Evolutionary conservation across 2,888 invertebrate genomes (phyloP).

Genomic region (Drosophila merina): DNA sequence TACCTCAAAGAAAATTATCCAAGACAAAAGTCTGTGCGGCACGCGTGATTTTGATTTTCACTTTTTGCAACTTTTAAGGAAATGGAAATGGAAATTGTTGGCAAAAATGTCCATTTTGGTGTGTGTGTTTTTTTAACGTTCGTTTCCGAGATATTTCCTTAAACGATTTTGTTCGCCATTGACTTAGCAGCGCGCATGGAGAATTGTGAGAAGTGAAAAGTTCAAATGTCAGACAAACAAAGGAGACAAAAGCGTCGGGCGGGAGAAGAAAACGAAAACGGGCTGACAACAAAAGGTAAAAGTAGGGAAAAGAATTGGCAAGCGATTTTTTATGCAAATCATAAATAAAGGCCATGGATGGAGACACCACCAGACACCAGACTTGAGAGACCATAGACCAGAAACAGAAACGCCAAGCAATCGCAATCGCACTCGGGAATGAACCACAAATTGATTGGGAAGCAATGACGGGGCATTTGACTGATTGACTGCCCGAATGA

Average conservation of each 20-base stretch:
- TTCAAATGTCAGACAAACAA: conserved; percentile 80
- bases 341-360: conserved; percentile 73
- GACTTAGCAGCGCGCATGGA: conserved; percentile 33
- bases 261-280: conserved; percentile 35
- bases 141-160: conserved; percentile 64
- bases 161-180: conserved; percentile 33
- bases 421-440: conserved; percentile 29
- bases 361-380: conserved; percentile 33
- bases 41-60: conserved; percentile 75
- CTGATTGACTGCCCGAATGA: conserved; percentile 56
- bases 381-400: background rate
- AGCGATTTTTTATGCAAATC: conserved; percentile 78
- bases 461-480: conserved; percentile 70
- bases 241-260: conserved; percentile 55
- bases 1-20: no score
- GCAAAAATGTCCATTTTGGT: conserved; percentile 78
- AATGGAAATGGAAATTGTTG: conserved; percentile 70
- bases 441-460: conserved; percentile 70
- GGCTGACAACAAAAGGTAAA: conserved; percentile 75
- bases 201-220: conserved; percentile 46
- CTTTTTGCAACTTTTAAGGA: conserved; percentile 73
- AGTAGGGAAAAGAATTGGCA: conserved; percentile 71
- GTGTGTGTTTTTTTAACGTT: conserved; percentile 38
- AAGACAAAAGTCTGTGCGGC: conserved; percentile 15
- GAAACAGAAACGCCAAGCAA: conserved; percentile 9